Base-by-base conservation (phyloP, 2,797 vertebrate species). In the Aphelocoma californica region DNA sequence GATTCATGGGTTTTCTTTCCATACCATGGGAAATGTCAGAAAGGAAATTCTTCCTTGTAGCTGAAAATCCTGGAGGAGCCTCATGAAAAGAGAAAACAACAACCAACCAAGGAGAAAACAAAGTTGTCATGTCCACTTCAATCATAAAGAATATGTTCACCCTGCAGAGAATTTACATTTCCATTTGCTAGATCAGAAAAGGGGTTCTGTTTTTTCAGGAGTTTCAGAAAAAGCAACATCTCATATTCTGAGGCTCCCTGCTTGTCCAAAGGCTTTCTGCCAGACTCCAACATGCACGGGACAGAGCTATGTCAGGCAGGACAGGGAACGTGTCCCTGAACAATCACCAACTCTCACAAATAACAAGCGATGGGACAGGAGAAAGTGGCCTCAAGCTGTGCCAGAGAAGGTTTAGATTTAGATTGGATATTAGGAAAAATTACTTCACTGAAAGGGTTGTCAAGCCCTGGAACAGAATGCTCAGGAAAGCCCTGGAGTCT, bases 201-300 rank as follows among this genome's bases (percentile, higher is more conserved):
- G 3, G 18, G 19, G 34, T 44, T 34, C 29, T 73, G 18, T 40
- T 82, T 80, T 28, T n/a, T 38, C 45, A 75, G 13, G 50, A 75
- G 18, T 69, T 89, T 56, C 10, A 31, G 28, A 80, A 57, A 90
- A 84, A 57, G 31, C 20, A 78, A 6, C 42, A 26, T 24, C 29
- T 90, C 6, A 1, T 40, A 20, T 25, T 62, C 36, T 1, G 14
- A 45, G 64, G 14, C 47, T 77, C 54, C 20, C 42, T 5, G 2
- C 42, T 90, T 40, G 6, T 36, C 64, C 42, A 29, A 45, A 83
- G 69, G 18, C 81, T 81, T 77, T 88, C 64, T 86, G 47, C 45
- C 44, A 70, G 40, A 21, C 40, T 62, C 36, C 0, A 0, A 9
- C 5, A 4, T 16, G 25, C 28, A 28, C 0, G 0, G 48, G 66